Evolutionary conservation across 2,113 vertebrate species (phyloP), one percentile per base, ranked within the genome.

Genomic region (Prunella fulvescens): DNA sequence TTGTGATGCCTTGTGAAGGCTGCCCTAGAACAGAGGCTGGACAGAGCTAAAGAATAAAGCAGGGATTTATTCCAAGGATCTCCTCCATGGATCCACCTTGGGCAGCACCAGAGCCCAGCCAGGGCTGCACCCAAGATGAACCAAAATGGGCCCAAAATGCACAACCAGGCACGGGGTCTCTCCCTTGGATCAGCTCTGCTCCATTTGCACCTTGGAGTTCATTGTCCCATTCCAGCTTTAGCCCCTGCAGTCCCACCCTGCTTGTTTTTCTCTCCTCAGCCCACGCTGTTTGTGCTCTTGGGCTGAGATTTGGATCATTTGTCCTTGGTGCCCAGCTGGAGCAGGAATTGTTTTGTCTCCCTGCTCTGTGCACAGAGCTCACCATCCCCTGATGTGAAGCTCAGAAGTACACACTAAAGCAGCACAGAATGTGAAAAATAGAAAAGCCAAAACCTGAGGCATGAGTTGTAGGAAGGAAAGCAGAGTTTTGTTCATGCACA

Each of bases 161-260:
- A 10, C 33, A 9, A 1, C 2, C 33, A 3, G 12, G 12, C 54
- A 14, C 33, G 9, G 33, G 33, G 1, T n/a, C 33, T 57, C 11
- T 33, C 31, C 8, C 53, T 56, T 8, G 19, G 53, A 33, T 56
- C 53, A 56, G 53, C 7, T 56, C 54, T 57, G 56, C 56, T 57
- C 56, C n/a, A 57, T 57, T 57, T 24, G 14, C 56, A 57, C 0
- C 6, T 57, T 57, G 56, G 33, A 35, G 22, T 35, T 57, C 14
- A 57, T 57, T 57, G 56, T 57, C 56, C 22, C 6, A 24, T 35
- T 5, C 6, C 33, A 57, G 56, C 56, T 57, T 35, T 35, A 57
- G 56, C 14, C 7, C 14, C 2, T 3, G n/a, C 14, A 35, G 4
- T 57, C 56, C 56, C 56, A 57, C 6, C 56, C 56, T 57, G 19